Conservation (phyloP, 2,113 vertebrate species). For the Ictalurus furcatus region DNA sequence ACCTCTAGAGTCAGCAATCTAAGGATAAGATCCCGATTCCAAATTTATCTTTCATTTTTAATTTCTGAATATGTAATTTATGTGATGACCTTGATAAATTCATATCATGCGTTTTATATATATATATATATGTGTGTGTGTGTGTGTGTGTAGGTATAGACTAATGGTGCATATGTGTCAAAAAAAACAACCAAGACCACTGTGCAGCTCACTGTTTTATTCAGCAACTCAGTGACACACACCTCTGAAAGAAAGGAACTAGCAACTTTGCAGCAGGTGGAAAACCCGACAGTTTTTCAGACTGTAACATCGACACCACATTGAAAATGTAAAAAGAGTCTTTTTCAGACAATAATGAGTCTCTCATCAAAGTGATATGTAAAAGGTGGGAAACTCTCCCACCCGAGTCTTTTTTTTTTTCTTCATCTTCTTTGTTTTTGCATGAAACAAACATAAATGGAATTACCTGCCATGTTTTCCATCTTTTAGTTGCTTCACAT, state of each 20-base stretch:
- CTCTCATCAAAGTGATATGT: conserved; percentile 84
- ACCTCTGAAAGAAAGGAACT: conserved; percentile 74
- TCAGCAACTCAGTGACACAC: conserved; percentile 71
- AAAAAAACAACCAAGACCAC: conserved; percentile 16
- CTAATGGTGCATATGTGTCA: neutral
- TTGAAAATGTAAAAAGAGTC: conserved; percentile 85
- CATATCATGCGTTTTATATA: neutral
- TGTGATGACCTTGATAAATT: neutral
- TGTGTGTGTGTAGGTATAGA: neutral
- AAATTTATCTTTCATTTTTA: neutral
- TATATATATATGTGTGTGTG: neutral
- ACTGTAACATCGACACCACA: conserved; percentile 80
- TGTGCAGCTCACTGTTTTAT: conserved; percentile 77
- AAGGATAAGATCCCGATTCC: neutral
- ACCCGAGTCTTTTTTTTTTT: conserved; percentile 79
- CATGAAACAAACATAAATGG: conserved; percentile 95
- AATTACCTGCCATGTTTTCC: conserved; percentile 72
- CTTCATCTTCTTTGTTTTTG: conserved; percentile 55
- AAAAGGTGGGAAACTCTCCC: conserved; percentile 82
- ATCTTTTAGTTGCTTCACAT: conserved; percentile 88
- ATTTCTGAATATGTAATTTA: neutral
- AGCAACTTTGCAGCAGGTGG: conserved; percentile 71
- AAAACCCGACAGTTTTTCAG: conserved; percentile 68
- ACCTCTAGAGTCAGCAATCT: neutral
- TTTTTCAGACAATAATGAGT: conserved; percentile 93